These are phyloP conservation scores for Drosophila ercepeae DNA, from an alignment of 1,140 invertebrate genomes.

Conservation along the genomic window DNA sequence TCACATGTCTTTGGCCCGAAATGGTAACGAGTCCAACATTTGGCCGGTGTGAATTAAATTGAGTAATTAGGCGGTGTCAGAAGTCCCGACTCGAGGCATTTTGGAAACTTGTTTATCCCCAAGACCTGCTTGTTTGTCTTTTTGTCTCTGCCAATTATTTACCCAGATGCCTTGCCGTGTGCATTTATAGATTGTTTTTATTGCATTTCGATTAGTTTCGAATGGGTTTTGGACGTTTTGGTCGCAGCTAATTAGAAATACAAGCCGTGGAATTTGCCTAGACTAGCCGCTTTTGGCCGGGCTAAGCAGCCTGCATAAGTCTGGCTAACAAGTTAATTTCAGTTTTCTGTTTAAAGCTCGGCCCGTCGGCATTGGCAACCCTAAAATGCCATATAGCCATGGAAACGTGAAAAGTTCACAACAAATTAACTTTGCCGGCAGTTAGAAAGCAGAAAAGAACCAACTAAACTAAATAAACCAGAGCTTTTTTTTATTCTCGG, in stretches of 20 bases:
- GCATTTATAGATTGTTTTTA: conserved; percentile 63
- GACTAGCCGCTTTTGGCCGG: not conserved
- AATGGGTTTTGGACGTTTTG: conserved; percentile 40
- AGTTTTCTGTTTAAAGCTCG: not conserved
- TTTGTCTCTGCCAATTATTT: conserved; percentile 44
- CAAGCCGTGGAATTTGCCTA: conserved; percentile 34
- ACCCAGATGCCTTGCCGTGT: conserved; percentile 20
- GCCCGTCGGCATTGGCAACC: conserved; percentile 19
- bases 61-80: conserved; percentile 62
- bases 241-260: conserved; percentile 65
- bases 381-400: conserved; percentile 27
- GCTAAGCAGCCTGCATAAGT: conserved; percentile 44
- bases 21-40: conserved; percentile 43
- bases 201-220: conserved; percentile 66
- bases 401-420: conserved; percentile 29
- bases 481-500: conserved; percentile 16
- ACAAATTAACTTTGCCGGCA: conserved; percentile 23
- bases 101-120: conserved; percentile 29
- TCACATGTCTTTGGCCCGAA: conserved; percentile 45
- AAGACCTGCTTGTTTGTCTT: conserved; percentile 22
- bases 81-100: conserved; percentile 6
- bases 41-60: conserved; percentile 66
- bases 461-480: conserved; percentile 5
- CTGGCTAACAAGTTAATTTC: conserved; percentile 67
- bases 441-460: not conserved